Evolutionary conservation across 2,888 invertebrate species (phyloP).

Genomic region (Pristionchus maxplancki): DNA sequence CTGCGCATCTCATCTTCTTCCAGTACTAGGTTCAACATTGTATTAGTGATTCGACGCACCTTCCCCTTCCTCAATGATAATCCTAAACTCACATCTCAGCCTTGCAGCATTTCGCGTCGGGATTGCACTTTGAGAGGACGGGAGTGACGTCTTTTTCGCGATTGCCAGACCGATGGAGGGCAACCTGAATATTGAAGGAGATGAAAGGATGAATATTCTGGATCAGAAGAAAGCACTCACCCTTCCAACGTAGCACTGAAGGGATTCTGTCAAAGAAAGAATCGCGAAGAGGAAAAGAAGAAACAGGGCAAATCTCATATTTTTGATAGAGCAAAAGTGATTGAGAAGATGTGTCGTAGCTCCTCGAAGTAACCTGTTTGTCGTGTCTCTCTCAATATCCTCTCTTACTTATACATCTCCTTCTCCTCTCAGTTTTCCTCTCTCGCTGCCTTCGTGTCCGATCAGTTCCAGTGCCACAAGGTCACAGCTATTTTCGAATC

Average conservation of each 20-base stretch:
- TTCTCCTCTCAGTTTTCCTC: background rate
- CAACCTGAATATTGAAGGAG: background rate
- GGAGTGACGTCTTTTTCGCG: slow-evolving; percentile 35
- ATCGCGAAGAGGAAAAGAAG: background rate
- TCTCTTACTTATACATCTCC: slow-evolving; percentile 22
- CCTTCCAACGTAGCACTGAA: slow-evolving; percentile 43
- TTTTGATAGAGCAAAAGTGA: background rate
- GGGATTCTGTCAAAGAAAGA: background rate
- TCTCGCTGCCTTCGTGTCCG: background rate
- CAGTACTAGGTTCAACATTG: no score
- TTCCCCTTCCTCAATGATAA: no score
- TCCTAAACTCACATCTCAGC: slow-evolving; percentile 33
- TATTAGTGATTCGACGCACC: no score
- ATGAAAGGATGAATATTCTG: no score
- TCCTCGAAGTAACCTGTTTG: slow-evolving; percentile 3
- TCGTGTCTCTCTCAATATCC: background rate
- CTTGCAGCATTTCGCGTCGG: slow-evolving; percentile 45
- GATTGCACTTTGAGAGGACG: slow-evolving; percentile 9
- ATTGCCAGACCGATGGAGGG: slow-evolving; percentile 4
- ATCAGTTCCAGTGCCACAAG: slow-evolving; percentile 14
- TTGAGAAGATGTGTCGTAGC: background rate
- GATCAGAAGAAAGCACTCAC: background rate
- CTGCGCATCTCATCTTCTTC: background rate
- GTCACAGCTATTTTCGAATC: slow-evolving; percentile 36
- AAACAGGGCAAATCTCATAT: background rate